Evolutionary conservation across 2,797 vertebrate genomes (phyloP), one percentile per base, ranked within the genome.

Genomic region (Sibirionetta formosa): DNA sequence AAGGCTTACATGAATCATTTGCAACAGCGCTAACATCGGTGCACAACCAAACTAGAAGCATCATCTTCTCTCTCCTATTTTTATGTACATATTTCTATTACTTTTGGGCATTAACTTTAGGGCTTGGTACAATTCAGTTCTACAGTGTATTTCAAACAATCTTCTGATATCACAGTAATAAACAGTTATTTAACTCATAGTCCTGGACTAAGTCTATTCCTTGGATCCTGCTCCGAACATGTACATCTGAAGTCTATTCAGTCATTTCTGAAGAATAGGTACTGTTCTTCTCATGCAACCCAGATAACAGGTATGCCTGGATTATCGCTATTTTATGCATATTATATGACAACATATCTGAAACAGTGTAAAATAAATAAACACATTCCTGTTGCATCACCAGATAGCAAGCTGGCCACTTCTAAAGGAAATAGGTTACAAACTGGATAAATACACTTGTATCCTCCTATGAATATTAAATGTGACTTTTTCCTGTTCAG

Each of bases 381-480:
- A 8, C 13, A 69, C 65, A 56, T 12, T 18, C 29, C 42, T 93
- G 40, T 78, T 92, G 38, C 53, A 81, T 80, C 60, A 88, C 54
- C 23, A 78, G 20, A 33, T 54, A 79, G 33, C n/a, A 82, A 81
- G 50, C 31, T 85, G 36, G 31, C 22, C 10, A 61, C 75, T 85
- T 96, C 65, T 72, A 82, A 84, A 92, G 65, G 83, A 92, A 94
- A 82, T 22, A 7, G 20, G 24, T 89, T 72, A 76, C 69, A 81
- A 95, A 83, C 40, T 92, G 54, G 89, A 78, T 78, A 96, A 93
- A 81, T 42, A 75, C 27, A 73, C 31, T 90, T 90, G 36, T 53
- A 87, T 89, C 46, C 65, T 95, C 57, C 42, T 36, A 76, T 54
- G 76, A 96, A 93, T 94, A 94, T 93, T 85, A 78, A 71, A 89